Conservation (phyloP, 2,797 vertebrate genomes). For the Mionectes olivaceus region DNA sequence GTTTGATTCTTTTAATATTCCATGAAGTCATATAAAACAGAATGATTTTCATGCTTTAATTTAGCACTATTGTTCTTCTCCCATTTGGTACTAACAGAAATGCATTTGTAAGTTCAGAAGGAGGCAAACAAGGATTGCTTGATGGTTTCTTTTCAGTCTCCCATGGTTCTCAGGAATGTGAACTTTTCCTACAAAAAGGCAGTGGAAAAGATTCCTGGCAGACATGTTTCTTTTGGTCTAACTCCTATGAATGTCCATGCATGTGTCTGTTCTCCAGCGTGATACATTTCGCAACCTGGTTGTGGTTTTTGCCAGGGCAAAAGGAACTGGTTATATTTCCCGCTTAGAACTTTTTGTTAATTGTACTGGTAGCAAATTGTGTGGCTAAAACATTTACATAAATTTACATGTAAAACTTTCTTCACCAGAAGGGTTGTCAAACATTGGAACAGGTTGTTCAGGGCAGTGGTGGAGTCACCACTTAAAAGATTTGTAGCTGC, state of each 20-base stretch:
- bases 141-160: not conserved
- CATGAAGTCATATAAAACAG: not conserved
- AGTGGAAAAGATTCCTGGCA: not conserved
- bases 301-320: not conserved
- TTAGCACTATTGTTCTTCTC: not conserved
- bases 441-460: not conserved
- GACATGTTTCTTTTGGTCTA: not conserved
- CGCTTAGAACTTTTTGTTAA: not conserved
- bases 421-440: not conserved
- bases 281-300: not conserved
- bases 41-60: not conserved
- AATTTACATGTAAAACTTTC: not conserved
- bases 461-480: not conserved
- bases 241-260: not conserved
- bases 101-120: not conserved
- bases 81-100: not conserved
- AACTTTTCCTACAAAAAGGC: not conserved
- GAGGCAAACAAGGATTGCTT: not conserved
- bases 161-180: not conserved
- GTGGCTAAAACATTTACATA: not conserved
- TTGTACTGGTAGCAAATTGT: not conserved
- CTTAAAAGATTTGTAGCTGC: not conserved
- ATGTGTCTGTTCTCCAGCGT: not conserved
- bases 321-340: not conserved
- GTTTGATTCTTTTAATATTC: not conserved